Percentiles rank a stretch among this genome's conserved stretches.
phyloP scores from a whole-genome alignment of 1,140 invertebrate species.

The Brachionus angularis region DNA sequence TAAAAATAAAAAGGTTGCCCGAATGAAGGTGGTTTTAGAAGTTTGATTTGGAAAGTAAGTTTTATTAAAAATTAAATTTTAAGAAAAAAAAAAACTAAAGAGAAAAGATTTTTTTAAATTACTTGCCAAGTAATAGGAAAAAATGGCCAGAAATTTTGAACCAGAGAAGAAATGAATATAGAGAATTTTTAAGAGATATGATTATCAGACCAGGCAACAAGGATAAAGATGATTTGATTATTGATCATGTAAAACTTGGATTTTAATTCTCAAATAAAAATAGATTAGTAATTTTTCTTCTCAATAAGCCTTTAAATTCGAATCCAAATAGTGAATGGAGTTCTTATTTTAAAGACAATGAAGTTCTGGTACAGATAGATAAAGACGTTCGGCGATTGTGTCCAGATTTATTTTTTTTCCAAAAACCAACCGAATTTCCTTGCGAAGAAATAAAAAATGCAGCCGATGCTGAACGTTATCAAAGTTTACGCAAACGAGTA shows the following conservation, averaged over 20 bases:
- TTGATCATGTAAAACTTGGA: slow-evolving; percentile 14
- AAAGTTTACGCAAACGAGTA: slow-evolving; percentile 72
- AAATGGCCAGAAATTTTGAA: slow-evolving; percentile 17
- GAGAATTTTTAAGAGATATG: slow-evolving; percentile 35
- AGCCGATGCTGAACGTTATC: slow-evolving; percentile 29
- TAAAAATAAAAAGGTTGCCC: slow-evolving; percentile 19
- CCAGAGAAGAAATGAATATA: slow-evolving; percentile 28
- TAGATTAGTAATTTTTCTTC: background rate
- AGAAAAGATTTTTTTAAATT: slow-evolving; percentile 30
- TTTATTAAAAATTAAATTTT: background rate
- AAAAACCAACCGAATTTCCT: slow-evolving; percentile 79
- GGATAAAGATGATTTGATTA: background rate
- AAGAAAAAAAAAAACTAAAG: background rate
- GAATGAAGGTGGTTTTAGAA: slow-evolving; percentile 20
- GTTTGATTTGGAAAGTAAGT: slow-evolving; percentile 42
- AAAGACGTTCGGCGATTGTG: slow-evolving; percentile 78
- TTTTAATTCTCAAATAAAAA: background rate
- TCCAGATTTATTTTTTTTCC: slow-evolving; percentile 94
- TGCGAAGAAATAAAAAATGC: slow-evolving; percentile 46
- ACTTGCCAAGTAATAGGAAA: background rate
- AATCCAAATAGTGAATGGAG: slow-evolving; percentile 90
- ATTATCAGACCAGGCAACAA: slow-evolving; percentile 37
- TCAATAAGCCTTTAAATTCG: slow-evolving; percentile 77
- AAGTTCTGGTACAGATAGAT: slow-evolving; percentile 89
- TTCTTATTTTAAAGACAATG: slow-evolving; percentile 89